Evolutionary conservation across 2,113 vertebrate species (phyloP).

Genomic region (Malurus elegans): DNA sequence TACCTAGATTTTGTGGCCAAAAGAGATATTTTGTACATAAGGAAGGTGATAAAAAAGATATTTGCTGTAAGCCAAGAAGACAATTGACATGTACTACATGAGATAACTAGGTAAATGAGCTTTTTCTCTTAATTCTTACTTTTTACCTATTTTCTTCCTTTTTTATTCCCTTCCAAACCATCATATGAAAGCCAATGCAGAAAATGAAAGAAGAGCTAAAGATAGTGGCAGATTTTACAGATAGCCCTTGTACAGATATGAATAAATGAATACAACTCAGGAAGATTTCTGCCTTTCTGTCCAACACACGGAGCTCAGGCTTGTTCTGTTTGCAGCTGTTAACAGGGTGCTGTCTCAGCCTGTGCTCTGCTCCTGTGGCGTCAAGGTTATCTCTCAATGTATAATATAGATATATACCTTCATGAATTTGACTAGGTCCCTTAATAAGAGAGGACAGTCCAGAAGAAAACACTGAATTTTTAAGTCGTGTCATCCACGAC

Average conservation of each 20-base stretch:
- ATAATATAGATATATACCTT: neutral
- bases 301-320: rapidly evolving
- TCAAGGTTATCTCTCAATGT: rapidly evolving
- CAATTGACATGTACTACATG: conserved; percentile 39
- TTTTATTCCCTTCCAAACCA: neutral
- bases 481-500: neutral
- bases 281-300: neutral
- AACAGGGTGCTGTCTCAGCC: rapidly evolving
- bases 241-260: neutral
- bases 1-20: neutral
- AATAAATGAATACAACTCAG: neutral
- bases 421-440: neutral
- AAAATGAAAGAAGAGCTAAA: neutral
- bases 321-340: neutral
- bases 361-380: neutral
- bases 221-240: neutral
- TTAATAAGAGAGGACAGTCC: neutral
- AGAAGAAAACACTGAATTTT: neutral
- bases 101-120: conserved; percentile 23
- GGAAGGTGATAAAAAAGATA: neutral
- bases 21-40: neutral
- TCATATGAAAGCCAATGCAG: rapidly evolving
- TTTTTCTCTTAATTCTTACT: neutral
- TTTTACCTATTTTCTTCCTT: neutral
- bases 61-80: conserved; percentile 29